phyloP scores from a whole-genome alignment of 2,113 vertebrate genomes.

The Pteruthius melanotis region DNA sequence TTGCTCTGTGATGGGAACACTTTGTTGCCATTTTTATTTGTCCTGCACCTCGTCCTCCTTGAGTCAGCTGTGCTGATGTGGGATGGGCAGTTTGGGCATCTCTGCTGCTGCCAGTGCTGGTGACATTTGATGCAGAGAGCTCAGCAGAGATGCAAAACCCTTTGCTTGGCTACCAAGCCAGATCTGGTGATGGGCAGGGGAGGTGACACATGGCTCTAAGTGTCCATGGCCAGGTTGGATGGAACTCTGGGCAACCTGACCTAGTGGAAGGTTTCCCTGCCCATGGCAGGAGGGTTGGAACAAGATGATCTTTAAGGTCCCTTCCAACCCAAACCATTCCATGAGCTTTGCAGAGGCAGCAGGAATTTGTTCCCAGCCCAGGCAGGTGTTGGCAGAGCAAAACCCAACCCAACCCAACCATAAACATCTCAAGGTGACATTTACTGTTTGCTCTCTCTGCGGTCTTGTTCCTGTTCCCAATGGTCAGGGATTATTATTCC shows the following conservation, averaged over 20 bases:
- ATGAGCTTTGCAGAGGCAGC: background rate
- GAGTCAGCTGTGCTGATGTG: background rate
- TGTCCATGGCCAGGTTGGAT: background rate
- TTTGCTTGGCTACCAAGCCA: accelerated
- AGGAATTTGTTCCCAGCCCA: background rate
- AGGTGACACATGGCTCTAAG: background rate
- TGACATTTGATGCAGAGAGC: accelerated
- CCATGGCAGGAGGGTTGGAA: background rate
- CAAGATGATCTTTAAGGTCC: background rate
- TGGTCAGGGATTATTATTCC: background rate
- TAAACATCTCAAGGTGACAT: background rate
- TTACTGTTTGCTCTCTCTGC: background rate
- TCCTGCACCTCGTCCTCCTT: background rate
- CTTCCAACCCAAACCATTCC: background rate
- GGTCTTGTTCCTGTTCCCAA: background rate
- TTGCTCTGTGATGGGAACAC: background rate
- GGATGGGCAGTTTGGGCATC: background rate
- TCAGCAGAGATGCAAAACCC: background rate
- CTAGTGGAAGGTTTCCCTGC: background rate
- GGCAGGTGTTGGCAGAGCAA: background rate
- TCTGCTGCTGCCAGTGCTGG: accelerated
- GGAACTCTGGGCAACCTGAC: background rate
- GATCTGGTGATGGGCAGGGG: background rate
- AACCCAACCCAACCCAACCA: background rate
- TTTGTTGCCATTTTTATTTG: background rate